Conservation (phyloP, 2,113 vertebrate species). For the Sakesphorus luctuosus region DNA sequence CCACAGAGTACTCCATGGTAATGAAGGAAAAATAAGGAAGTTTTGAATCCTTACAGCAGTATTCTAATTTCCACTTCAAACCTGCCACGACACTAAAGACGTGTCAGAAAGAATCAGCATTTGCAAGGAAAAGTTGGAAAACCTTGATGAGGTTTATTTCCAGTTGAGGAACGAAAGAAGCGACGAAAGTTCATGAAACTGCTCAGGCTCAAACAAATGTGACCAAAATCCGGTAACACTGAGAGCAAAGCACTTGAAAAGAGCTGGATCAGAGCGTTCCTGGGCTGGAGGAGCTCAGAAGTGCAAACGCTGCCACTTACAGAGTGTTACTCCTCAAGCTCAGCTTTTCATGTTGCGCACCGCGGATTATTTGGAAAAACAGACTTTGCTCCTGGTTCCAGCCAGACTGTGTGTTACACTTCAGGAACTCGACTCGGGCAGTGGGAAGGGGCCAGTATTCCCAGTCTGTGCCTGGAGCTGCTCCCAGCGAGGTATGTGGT, state of each 20-base stretch:
- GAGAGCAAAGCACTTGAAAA: not conserved
- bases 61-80: slow-evolving; percentile 18
- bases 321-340: rapidly evolving
- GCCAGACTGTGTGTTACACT: not conserved
- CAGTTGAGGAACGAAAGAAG: not conserved
- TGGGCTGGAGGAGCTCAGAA: not conserved
- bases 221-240: not conserved
- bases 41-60: not conserved
- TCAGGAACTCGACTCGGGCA: not conserved
- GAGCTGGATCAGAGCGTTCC: not conserved
- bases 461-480: not conserved
- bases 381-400: not conserved
- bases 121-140: not conserved
- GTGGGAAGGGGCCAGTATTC: slow-evolving; percentile 18
- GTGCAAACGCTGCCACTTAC: not conserved
- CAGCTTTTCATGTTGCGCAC: rapidly evolving
- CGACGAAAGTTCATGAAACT: not conserved
- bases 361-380: not conserved
- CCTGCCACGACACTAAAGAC: rapidly evolving
- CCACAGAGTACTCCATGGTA: not conserved
- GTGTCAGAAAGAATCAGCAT: not conserved
- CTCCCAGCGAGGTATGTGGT: not conserved
- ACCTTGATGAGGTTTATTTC: not conserved
- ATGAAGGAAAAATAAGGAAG: not conserved
- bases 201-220: not conserved